Evolutionary conservation across 2,797 vertebrate genomes (phyloP), one percentile per base, ranked within the genome.

Genomic region (Darevskia mixta): DNA sequence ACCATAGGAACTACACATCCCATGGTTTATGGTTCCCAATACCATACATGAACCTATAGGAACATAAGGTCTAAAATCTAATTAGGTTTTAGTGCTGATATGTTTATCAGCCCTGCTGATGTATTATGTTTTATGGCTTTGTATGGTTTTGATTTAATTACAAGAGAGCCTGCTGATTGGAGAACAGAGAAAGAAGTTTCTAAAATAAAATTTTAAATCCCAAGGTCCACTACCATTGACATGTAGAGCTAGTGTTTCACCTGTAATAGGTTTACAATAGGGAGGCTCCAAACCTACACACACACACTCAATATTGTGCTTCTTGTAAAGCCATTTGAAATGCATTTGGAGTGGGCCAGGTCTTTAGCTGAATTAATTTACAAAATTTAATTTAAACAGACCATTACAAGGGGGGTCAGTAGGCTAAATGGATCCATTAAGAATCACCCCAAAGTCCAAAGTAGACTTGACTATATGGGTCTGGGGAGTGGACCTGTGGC

Each of bases 121-220:
- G 29, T 80, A 32, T 61, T 20, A 35, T 35, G 61, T 9, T 18
- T 67, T 45, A 43, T 43, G 67, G 29, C n/a, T 69, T 32, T 29
- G 35, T 69, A 82, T 82, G 27, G 27, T 23, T 82, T n/a, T 67
- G 80, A 82, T 66, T 82, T 67, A 67, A 67, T 67, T 67, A 83
- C 18, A 25, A 27, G 18, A 29, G 18, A 71, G 23, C 13, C 29
- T 71, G 67, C 67, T 71, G 67, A 13, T 5, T 13, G 67, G 32
- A 71, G 29, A 71, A 67, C 20, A 72, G 29, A 83, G 67, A n/a
- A 71, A 71, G 18, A 83, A 43, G 3, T 71, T 83, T 32, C 43
- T 72, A 83, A 82, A 83, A 72, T 72, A 83, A 83, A 69, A 49
- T 49, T 49, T 29, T 27, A n/a, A 27, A 11, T 55, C 43, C n/a